Base-by-base conservation (phyloP, 2,797 vertebrate species). In the Hoplostethus mediterraneus region DNA sequence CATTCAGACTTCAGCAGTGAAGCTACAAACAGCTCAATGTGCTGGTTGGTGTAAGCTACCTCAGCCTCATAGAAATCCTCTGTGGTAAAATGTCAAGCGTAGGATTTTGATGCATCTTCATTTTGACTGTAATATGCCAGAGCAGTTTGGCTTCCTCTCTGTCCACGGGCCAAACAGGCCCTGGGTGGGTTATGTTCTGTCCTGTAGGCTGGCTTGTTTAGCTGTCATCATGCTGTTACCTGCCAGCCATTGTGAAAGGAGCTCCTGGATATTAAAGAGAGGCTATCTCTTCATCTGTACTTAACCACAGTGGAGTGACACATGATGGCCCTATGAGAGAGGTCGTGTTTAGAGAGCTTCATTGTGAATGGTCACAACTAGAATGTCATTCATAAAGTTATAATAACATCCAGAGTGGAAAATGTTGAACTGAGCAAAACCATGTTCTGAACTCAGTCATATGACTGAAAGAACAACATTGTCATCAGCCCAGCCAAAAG, bases 241-340 rank as follows among this genome's bases (percentile, higher is more conserved):
- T 91, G 93, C 93, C 90, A 93, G 87, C 85, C 89, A 67, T 76
- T 75, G 88, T 90, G 89, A 89, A 94, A 87, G 87, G 82, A 89
- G 86, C 87, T 90, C 82, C 83, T 91, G 91, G 92, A 93, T 93
- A 93, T 94, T 95, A 93, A 93, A 92, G 87, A 63, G 65, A 89
- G 83, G 66, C 80, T 93, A 94, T 94, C 93, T 90, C 81, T 87
- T 79, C 83, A 94, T 94, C 93, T 92, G 13, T 86, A 78, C 84
- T 89, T 86, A 89, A 87, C 84, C 82, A 81, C 79, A 73, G 82
- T 57, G 71, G 90, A 91, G 76, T 88, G 91, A 87, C 83, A 87
- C 80, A 65, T 89, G 88, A 92, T 90, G 81, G 79, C 71, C 67
- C 54, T 58, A 76, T 65, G 36, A 78, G 64, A 62, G 63, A 77